Conservation (phyloP, 2,797 vertebrate genomes). For the Coccyzus lansbergi region DNA sequence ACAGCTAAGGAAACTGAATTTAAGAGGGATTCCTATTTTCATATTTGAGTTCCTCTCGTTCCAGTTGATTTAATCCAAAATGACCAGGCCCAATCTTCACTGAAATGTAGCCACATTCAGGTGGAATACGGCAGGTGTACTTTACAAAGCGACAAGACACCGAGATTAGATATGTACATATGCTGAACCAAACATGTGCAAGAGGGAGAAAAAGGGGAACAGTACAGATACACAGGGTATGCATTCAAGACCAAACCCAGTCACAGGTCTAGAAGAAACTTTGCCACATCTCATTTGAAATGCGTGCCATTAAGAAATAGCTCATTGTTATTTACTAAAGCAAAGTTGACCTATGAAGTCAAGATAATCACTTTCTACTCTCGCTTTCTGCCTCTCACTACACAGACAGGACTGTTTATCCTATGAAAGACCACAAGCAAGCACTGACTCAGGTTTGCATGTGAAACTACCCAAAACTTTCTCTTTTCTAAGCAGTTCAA, state of each 20-base stretch:
- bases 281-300: neutral
- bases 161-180: neutral
- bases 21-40: neutral
- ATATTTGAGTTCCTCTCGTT: neutral
- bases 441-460: neutral
- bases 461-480: neutral
- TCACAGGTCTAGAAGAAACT: neutral
- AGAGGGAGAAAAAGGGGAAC: neutral
- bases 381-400: neutral
- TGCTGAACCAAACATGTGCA: neutral
- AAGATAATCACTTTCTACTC: neutral
- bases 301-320: fast-evolving
- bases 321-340: neutral
- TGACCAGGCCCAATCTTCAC: neutral
- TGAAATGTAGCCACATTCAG: neutral
- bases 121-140: neutral
- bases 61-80: neutral
- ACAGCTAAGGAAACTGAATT: neutral
- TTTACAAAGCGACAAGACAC: neutral
- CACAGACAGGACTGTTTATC: neutral
- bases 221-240: neutral
- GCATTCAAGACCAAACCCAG: neutral
- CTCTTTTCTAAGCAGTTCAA: neutral
- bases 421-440: neutral
- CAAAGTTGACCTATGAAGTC: neutral